These are phyloP conservation scores for Platorchestia sp. DNA, from an alignment of 1,140 invertebrate genomes.

Conservation along the genomic window DNA sequence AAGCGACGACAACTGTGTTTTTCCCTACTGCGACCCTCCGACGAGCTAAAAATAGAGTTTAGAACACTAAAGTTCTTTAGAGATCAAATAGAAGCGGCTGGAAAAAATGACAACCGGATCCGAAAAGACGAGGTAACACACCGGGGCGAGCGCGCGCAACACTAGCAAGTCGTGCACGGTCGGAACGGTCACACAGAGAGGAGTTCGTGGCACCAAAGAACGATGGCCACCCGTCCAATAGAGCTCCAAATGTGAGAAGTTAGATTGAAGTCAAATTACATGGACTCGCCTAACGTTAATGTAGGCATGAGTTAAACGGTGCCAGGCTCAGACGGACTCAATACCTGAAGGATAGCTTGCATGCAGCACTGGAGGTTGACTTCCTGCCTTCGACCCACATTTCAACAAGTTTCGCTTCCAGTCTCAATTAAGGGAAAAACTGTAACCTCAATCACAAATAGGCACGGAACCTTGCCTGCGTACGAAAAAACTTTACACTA, in stretches of 20 bases:
- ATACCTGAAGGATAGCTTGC: constrained; percentile 17
- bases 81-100: not conserved
- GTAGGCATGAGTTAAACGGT: constrained; percentile 51
- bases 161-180: not conserved
- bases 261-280: constrained; percentile 56
- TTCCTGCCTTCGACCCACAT: not conserved
- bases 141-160: not conserved
- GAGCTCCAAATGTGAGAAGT: constrained; percentile 55
- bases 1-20: not conserved
- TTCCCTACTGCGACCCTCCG: not conserved
- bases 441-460: not conserved
- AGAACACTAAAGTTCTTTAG: not conserved
- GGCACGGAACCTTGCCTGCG: not conserved
- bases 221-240: constrained; percentile 48
- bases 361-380: not conserved
- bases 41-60: not conserved
- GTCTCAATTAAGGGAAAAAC: not conserved
- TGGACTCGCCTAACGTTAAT: constrained; percentile 51
- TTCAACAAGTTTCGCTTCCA: not conserved
- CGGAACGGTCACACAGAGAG: constrained; percentile 37
- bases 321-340: not conserved
- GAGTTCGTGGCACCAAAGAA: constrained; percentile 21
- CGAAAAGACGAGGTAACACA: not conserved
- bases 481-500: not conserved
- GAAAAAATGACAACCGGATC: not conserved